Evolutionary conservation across 2,888 invertebrate genomes (phyloP).

Genomic region (Dicranocentrus wangi): DNA sequence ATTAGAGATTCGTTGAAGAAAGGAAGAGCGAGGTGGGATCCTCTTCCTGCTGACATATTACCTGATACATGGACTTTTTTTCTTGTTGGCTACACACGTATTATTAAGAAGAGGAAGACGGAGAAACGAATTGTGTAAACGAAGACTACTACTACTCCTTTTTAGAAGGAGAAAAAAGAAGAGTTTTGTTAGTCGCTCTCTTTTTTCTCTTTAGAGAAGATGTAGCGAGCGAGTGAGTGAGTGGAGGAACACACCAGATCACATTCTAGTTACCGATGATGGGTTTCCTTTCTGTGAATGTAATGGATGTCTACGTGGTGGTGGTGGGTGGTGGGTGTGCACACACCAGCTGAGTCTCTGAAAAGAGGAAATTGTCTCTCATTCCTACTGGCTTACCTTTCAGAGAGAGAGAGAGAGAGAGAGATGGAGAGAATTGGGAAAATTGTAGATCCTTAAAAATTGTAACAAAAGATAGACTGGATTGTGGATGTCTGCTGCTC

Average conservation of each 20-base stretch:
- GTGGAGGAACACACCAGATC: neutral
- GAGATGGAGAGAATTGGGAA: no score
- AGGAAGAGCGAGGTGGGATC: constrained; percentile 6
- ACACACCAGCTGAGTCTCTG: neutral
- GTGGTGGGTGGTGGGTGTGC: neutral
- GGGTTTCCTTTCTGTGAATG: neutral
- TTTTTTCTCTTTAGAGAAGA: neutral
- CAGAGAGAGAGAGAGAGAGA: no score
- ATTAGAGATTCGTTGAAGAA: neutral
- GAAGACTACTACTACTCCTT: neutral
- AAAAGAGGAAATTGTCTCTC: constrained; percentile 13
- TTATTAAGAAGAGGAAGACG: neutral
- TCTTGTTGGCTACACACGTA: neutral
- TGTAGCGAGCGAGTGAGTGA: neutral
- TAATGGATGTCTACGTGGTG: neutral
- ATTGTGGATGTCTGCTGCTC: no score
- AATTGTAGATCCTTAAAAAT: no score
- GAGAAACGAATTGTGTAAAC: neutral
- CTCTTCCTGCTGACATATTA: constrained; percentile 16
- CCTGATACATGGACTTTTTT: constrained; percentile 4
- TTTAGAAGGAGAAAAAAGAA: no score
- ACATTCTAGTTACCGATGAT: constrained; percentile 12
- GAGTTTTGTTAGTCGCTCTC: neutral
- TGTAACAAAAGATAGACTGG: no score
- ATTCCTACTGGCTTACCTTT: neutral